These are phyloP conservation scores for Eupithecia pulchellata DNA, from an alignment of 2,888 invertebrate genomes.

Conservation along the genomic window DNA sequence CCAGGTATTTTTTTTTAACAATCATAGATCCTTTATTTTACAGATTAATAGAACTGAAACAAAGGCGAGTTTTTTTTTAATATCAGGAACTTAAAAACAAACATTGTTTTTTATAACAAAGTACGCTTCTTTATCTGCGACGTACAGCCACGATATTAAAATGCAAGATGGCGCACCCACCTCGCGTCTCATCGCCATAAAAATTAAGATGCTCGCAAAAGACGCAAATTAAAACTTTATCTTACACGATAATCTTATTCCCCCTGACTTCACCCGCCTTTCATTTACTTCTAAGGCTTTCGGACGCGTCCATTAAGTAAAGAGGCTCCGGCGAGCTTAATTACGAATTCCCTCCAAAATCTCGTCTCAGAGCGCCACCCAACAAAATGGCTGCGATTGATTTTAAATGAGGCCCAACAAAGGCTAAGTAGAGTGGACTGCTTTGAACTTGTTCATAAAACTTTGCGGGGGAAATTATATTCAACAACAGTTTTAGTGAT, in stretches of 20 bases:
- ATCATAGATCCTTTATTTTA: neutral
- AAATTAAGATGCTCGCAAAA: constrained; percentile 52
- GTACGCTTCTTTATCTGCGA: constrained; percentile 18
- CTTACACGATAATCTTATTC: constrained; percentile 64
- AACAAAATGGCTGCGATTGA: constrained; percentile 79
- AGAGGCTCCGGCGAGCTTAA: constrained; percentile 80
- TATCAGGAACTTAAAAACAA: neutral
- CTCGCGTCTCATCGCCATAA: constrained; percentile 44
- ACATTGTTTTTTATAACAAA: neutral
- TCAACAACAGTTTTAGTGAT: constrained; percentile 34
- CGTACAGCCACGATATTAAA: constrained; percentile 31
- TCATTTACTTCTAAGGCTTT: constrained; percentile 73
- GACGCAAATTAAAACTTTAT: constrained; percentile 62
- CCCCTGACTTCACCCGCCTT: constrained; percentile 64
- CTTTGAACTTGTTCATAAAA: constrained; percentile 67
- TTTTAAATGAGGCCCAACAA: constrained; percentile 81
- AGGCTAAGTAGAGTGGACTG: constrained; percentile 63
- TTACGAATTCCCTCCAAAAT: constrained; percentile 83
- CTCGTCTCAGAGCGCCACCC: constrained; percentile 65
- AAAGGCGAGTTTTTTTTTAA: neutral
- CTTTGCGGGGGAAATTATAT: constrained; percentile 61
- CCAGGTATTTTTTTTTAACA: neutral
- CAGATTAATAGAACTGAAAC: neutral
- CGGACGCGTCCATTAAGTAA: constrained; percentile 78
- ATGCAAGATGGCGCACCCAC: constrained; percentile 33